A percentile compares a stretch with the other conserved stretches of the same genome.
Conservation (phyloP, 2,888 invertebrate species). For the Endotricha flammealis region DNA sequence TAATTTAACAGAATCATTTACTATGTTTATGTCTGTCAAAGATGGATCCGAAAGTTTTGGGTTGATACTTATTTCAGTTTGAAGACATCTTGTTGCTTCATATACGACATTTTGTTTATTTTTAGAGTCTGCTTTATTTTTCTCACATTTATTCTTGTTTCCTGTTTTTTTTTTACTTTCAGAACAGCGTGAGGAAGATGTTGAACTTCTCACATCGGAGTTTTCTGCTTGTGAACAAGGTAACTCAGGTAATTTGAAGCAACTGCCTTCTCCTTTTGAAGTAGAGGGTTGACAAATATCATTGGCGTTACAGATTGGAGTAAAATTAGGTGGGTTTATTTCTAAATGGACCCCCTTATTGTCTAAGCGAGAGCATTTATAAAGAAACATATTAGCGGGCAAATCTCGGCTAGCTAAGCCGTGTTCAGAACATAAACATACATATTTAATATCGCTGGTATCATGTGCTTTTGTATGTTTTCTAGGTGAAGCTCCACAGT, state of each 20-base stretch:
- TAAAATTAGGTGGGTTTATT: slow-evolving; percentile 18
- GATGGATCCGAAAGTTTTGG: slow-evolving; percentile 61
- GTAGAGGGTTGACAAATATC: slow-evolving; percentile 17
- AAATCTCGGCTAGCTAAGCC: slow-evolving; percentile 25
- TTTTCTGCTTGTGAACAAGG: slow-evolving; percentile 25
- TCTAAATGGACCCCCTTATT: slow-evolving; percentile 35
- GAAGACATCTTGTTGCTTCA: slow-evolving; percentile 54
- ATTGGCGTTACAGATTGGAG: no score
- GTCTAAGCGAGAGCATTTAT: slow-evolving; percentile 48
- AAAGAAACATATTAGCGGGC: slow-evolving; percentile 47
- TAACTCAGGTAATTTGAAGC: no score
- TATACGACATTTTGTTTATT: slow-evolving; percentile 19
- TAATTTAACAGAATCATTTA: slow-evolving; percentile 45
- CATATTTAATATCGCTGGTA: slow-evolving; percentile 46
- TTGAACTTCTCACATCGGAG: slow-evolving; percentile 25
- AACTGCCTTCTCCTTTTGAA: slow-evolving; percentile 11
- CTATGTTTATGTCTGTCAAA: slow-evolving; percentile 52
- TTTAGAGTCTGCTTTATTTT: slow-evolving; percentile 6
- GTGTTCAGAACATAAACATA: slow-evolving; percentile 51
- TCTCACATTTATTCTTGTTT: neutral
- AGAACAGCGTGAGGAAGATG: slow-evolving; percentile 19
- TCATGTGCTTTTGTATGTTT: slow-evolving; percentile 28
- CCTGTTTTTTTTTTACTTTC: neutral
- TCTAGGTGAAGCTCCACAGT: slow-evolving; percentile 18
- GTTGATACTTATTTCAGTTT: slow-evolving; percentile 67